These are phyloP conservation scores for Diadophis punctatus DNA, from an alignment of 2,113 vertebrate genomes.

Conservation along the genomic window DNA sequence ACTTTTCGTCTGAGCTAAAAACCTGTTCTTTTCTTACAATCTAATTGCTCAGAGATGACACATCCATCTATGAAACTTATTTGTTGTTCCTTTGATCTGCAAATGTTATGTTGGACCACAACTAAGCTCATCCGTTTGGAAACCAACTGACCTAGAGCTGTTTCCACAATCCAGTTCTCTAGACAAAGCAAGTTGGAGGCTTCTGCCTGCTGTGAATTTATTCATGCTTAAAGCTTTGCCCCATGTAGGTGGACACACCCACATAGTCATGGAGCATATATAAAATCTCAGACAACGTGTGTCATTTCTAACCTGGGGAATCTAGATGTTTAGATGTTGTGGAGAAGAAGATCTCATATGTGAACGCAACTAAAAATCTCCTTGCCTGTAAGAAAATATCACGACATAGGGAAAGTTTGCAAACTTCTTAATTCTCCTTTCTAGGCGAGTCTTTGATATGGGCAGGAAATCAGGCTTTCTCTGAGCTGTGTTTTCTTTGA, in stretches of 20 bases:
- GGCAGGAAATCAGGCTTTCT: not conserved
- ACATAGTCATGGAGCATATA: not conserved
- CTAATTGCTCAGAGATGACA: slow-evolving; percentile 8
- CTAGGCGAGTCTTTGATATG: not conserved
- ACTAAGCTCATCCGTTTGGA: not conserved
- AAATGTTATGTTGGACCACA: not conserved
- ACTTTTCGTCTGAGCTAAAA: not conserved
- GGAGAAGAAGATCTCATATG: not conserved
- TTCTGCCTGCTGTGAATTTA: not conserved
- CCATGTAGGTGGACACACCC: not conserved
- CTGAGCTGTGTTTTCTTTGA: not conserved
- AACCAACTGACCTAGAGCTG: not conserved
- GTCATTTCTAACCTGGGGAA: not conserved
- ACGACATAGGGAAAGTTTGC: not conserved
- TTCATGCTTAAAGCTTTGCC: not conserved
- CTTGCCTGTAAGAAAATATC: not conserved
- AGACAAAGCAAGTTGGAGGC: not conserved
- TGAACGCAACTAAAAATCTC: not conserved
- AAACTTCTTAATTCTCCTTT: not conserved
- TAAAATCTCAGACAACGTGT: not conserved
- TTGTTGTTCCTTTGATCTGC: slow-evolving; percentile 7
- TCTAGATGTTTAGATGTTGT: not conserved
- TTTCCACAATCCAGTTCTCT: not conserved
- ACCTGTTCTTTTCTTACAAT: not conserved
- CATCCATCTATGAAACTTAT: not conserved